Percentiles rank a stretch among this genome's conserved stretches.
Conservation (phyloP, 2,888 invertebrate genomes). For the Spisula solida region DNA sequence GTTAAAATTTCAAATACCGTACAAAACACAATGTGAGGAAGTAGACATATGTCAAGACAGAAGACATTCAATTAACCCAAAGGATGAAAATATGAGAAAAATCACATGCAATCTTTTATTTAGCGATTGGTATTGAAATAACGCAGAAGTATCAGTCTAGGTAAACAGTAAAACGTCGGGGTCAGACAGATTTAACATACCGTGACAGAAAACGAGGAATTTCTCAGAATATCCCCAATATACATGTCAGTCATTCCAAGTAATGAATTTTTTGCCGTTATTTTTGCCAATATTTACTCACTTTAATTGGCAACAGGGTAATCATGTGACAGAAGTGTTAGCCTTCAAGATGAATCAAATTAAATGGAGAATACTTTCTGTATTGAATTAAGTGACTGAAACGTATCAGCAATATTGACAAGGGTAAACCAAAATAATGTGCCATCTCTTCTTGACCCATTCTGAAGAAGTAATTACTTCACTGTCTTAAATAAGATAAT, state of each 20-base stretch:
- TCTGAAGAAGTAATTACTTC: too few relatives aligned
- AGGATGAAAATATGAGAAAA: slow-evolving; percentile 12
- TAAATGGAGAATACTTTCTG: background rate
- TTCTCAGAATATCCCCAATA: background rate
- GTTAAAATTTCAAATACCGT: background rate
- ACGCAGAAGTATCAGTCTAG: background rate
- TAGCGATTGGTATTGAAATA: slow-evolving; percentile 7
- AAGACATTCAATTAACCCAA: slow-evolving; percentile 14
- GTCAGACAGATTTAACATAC: slow-evolving; percentile 7
- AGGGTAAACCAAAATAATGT: too few relatives aligned
- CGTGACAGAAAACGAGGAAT: background rate
- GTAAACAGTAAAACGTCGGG: background rate
- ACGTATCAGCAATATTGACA: too few relatives aligned
- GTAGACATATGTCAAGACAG: background rate
- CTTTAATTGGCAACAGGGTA: background rate
- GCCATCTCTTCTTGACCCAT: too few relatives aligned
- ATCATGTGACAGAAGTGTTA: background rate
- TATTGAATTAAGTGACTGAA: background rate
- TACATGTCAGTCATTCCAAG: background rate
- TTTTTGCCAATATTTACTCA: background rate
- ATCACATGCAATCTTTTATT: slow-evolving; percentile 2
- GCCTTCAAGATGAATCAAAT: background rate
- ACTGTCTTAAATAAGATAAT: too few relatives aligned
- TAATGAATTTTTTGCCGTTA: slow-evolving; percentile 7
- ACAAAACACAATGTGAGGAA: background rate